Percentiles rank a stretch among this genome's conserved stretches.
Evolutionary conservation across 2,797 vertebrate species (phyloP).

Genomic region (Hemibagrus guttatus): DNA sequence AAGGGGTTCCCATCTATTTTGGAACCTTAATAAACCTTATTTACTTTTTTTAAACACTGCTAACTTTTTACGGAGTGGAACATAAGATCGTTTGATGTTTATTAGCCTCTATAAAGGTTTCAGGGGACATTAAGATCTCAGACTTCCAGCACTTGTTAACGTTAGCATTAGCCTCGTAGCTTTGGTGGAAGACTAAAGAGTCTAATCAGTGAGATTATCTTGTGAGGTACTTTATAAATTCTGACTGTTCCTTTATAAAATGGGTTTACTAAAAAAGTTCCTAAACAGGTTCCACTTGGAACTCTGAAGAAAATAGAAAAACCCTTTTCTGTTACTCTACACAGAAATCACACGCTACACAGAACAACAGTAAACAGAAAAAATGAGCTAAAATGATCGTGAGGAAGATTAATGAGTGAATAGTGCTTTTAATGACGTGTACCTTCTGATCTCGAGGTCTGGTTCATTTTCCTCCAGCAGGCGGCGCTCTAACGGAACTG

Average conservation of each 20-base stretch:
- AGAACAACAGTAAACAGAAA: neutral
- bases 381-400: neutral
- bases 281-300: neutral
- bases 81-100: too few relatives aligned
- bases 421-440: neutral
- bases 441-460: constrained; percentile 45
- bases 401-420: neutral
- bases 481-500: constrained; percentile 20
- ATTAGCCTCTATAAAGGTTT: too few relatives aligned
- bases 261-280: neutral
- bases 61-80: too few relatives aligned
- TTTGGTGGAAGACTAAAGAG: neutral
- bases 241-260: neutral
- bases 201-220: fast-evolving
- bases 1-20: neutral
- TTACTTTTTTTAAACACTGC: too few relatives aligned
- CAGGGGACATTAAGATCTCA: too few relatives aligned
- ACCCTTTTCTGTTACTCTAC: neutral
- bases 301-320: too few relatives aligned
- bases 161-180: neutral
- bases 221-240: neutral
- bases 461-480: constrained; percentile 51
- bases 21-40: neutral
- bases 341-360: neutral
- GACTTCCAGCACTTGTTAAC: too few relatives aligned